Conservation (phyloP, 2,113 vertebrate species). For the Sminthopsis crassicaudata region DNA sequence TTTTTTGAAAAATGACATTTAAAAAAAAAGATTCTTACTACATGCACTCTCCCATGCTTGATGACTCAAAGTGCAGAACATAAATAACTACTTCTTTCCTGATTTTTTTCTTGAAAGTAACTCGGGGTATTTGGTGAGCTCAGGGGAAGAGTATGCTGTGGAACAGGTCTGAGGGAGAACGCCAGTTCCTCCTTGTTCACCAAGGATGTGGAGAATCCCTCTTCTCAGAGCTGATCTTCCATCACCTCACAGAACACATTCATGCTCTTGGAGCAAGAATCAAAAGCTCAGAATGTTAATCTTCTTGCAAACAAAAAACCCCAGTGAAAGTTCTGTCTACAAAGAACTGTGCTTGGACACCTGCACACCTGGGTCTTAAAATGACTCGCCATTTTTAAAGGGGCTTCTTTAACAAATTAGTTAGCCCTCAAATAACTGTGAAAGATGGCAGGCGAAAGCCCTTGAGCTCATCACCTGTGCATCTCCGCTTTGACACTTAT, state of each 20-base stretch:
- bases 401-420: background rate
- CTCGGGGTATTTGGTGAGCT: conserved; percentile 33
- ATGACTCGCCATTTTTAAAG: conserved; percentile 11
- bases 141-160: conserved; percentile 58
- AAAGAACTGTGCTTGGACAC: conserved; percentile 17
- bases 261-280: background rate
- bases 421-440: background rate
- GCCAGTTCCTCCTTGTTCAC: conserved; percentile 69
- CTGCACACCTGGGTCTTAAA: conserved; percentile 18
- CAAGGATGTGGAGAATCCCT: conserved; percentile 52
- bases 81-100: background rate
- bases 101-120: background rate
- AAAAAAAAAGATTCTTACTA: background rate
- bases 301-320: conserved; percentile 60
- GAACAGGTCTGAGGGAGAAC: conserved; percentile 69
- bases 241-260: conserved; percentile 43
- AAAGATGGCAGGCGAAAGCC: background rate
- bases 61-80: background rate
- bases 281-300: conserved; percentile 55
- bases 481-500: background rate
- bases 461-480: background rate
- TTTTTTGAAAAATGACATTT: background rate
- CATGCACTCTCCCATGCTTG: background rate
- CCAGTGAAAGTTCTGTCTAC: conserved; percentile 26
- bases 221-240: conserved; percentile 51